These are phyloP conservation scores for Brachyistius frenatus DNA, from an alignment of 2,113 vertebrate genomes.

Conservation along the genomic window DNA sequence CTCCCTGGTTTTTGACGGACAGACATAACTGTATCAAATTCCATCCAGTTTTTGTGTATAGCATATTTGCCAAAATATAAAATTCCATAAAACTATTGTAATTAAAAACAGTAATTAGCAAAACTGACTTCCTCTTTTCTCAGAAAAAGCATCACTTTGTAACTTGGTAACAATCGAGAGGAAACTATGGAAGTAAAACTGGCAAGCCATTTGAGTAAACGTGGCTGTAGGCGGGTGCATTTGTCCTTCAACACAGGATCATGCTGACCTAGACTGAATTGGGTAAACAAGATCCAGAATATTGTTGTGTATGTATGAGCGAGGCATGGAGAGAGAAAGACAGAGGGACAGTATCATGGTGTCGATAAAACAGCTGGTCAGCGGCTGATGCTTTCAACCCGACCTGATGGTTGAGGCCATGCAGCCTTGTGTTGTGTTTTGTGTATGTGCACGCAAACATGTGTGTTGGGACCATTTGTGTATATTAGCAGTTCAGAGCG, in stretches of 20 bases:
- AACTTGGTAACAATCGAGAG: too few species aligned
- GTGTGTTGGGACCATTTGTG: slow-evolving; percentile 56
- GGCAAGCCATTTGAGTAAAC: background rate
- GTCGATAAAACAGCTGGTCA: slow-evolving; percentile 77
- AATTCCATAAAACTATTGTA: background rate
- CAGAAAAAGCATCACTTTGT: background rate
- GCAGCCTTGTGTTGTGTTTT: slow-evolving; percentile 17
- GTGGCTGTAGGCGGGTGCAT: background rate
- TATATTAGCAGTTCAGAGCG: slow-evolving; percentile 50
- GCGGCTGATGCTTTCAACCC: background rate
- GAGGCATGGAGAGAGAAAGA: background rate
- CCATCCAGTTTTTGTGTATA: too few species aligned
- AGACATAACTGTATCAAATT: too few species aligned
- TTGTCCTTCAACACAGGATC: background rate
- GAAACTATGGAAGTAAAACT: background rate
- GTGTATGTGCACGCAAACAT: slow-evolving; percentile 13
- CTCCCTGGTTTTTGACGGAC: too few species aligned
- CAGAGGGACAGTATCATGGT: slow-evolving; percentile 30
- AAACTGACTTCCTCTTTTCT: background rate
- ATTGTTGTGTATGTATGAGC: background rate
- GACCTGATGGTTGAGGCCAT: background rate
- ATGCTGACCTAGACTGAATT: background rate
- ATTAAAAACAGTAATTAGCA: background rate
- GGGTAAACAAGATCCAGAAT: slow-evolving; percentile 13
- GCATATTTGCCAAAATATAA: too few species aligned